Evolutionary conservation across 2,113 vertebrate species (phyloP), one percentile per base, ranked within the genome.

Genomic region (Oophaga pumilio): DNA sequence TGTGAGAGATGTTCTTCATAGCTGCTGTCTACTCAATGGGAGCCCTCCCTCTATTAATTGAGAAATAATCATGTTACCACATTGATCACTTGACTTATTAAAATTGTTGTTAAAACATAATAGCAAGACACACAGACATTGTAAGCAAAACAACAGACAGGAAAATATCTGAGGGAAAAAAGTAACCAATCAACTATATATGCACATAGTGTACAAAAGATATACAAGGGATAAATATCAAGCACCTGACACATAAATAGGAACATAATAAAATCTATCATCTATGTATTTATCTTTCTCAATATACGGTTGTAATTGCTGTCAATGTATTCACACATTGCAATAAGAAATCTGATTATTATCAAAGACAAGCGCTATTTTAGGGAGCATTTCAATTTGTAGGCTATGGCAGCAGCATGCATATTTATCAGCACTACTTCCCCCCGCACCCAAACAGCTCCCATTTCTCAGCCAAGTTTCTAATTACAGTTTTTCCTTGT

Each of bases 371-470:
- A 17, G 22, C 59, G 66, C 33, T 28, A 76, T 88, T 62, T 60
- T 59, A 22, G 59, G 79, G 71, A 77, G 79, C 68, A 2, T 64
- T 64, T 64, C 28, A 87, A 81, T 82, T 74, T 57, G 59, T 64
- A 83, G 59, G 49, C 71, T 84, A 83, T 68, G 80, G 73, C 87
- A 88, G 80, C 15, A 83, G 59, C 79, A 84, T 88, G 69, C 81
- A 88, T 88, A 88, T 88, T 88, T 88, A 88, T 84, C 81, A 88
- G 87, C 81, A 68, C 18, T 56, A 26, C 87, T 83, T 88, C 87
- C 87, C 87, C 87, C 87, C 87, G 87, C 87, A 88, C 87, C 87
- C 87, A 88, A 88, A 88, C 87, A 88, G 87, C 73, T 84, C 69
- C 81, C 4, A 49, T 84, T 66, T 77, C 81, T 73, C 81, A 66